These are phyloP conservation scores for Cavia aperea DNA, from an alignment of 2,113 vertebrate genomes.

Conservation along the genomic window DNA sequence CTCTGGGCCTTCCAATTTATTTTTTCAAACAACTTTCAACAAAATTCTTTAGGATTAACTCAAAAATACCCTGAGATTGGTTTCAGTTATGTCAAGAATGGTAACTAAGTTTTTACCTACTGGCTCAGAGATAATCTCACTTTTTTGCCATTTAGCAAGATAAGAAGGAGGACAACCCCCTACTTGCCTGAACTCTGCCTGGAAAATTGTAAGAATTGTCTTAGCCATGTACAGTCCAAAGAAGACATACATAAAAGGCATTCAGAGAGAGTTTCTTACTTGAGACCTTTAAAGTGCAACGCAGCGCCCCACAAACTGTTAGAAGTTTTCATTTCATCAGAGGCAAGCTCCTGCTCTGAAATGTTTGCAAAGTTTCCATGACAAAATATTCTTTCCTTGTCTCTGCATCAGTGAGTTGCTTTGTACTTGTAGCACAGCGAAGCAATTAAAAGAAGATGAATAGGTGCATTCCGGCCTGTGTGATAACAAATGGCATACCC, in stretches of 20 bases:
- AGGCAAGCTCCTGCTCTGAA: conserved; percentile 61
- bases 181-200: not conserved
- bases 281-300: conserved; percentile 41
- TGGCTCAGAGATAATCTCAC: not conserved
- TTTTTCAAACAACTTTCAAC: not conserved
- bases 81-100: not conserved
- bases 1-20: not conserved
- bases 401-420: conserved; percentile 65
- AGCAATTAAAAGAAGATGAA: conserved; percentile 73
- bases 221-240: not conserved
- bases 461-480: conserved; percentile 59
- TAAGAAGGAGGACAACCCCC: not conserved
- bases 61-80: not conserved
- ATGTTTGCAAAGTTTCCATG: conserved; percentile 68
- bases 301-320: conserved; percentile 42
- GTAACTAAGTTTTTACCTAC: not conserved
- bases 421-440: conserved; percentile 61
- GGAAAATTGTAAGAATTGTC: conserved; percentile 10
- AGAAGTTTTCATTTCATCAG: conserved; percentile 51
- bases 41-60: not conserved
- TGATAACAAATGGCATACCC: conserved; percentile 69
- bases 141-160: conserved; percentile 20
- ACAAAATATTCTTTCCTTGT: conserved; percentile 67
- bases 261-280: conserved; percentile 18
- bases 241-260: conserved; percentile 22